Evolutionary conservation across 2,888 invertebrate species (phyloP).

Genomic region (Sarcophaga variegata): DNA sequence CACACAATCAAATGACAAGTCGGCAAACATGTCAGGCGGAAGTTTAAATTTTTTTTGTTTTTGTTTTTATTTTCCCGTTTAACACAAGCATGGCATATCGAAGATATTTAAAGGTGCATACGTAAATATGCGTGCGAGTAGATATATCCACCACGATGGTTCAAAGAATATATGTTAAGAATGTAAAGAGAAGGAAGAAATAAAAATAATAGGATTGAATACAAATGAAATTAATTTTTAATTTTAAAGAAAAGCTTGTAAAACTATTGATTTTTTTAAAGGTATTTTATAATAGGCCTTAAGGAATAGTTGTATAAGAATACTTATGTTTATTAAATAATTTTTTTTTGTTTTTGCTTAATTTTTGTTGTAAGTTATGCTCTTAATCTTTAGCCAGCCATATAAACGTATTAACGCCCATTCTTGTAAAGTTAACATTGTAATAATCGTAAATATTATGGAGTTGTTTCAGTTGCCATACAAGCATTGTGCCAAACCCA

Average conservation of each 20-base stretch:
- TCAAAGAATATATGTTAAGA: neutral
- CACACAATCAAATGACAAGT: neutral
- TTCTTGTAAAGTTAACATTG: constrained; percentile 67
- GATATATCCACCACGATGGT: neutral
- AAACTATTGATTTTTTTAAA: no score
- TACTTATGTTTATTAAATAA: constrained; percentile 35
- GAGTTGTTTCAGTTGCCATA: constrained; percentile 62
- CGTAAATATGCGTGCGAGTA: neutral
- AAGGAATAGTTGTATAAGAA: no score
- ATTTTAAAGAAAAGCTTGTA: constrained; percentile 1
- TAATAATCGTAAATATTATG: constrained; percentile 70
- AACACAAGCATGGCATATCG: constrained; percentile 4
- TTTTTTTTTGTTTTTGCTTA: constrained; percentile 1
- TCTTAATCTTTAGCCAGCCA: constrained; percentile 58
- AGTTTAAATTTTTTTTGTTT: constrained; percentile 20
- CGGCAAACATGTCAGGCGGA: constrained; percentile 17
- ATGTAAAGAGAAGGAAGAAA: constrained; percentile 2
- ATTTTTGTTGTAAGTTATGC: constrained; percentile 40
- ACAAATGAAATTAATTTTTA: constrained; percentile 34
- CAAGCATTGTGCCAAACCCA: constrained; percentile 66
- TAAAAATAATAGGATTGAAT: constrained; percentile 34
- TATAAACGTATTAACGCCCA: constrained; percentile 67
- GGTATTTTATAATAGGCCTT: neutral
- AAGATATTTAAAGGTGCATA: constrained; percentile 6
- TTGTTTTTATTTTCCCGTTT: constrained; percentile 9